Evolutionary conservation across 2,888 invertebrate species (phyloP).

Genomic region (Meteorus colon): DNA sequence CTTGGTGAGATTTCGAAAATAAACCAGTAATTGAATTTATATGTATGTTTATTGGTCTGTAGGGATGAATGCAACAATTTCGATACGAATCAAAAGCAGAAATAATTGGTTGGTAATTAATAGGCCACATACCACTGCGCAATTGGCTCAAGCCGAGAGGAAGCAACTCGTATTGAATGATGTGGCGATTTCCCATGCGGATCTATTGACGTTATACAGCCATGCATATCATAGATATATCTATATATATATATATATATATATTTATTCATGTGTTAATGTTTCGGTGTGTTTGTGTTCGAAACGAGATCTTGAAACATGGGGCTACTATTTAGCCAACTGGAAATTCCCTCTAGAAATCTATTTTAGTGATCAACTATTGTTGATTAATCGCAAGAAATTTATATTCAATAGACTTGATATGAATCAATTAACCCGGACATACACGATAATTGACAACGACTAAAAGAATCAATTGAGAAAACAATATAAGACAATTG

Average conservation of each 20-base stretch:
- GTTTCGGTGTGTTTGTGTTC: not conserved
- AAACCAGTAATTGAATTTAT: too few species aligned
- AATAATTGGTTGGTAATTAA: constrained; percentile 15
- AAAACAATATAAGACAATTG: too few species aligned
- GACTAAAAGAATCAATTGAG: too few species aligned
- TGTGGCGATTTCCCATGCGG: constrained; percentile 5
- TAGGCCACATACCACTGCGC: not conserved
- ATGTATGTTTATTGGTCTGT: not conserved
- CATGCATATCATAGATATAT: not conserved
- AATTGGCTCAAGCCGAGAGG: not conserved
- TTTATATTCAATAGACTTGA: not conserved
- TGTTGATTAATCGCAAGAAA: not conserved
- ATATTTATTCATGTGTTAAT: too few species aligned
- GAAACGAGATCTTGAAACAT: not conserved
- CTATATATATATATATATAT: constrained; percentile 12
- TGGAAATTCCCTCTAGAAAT: constrained; percentile 1
- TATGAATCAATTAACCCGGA: too few species aligned
- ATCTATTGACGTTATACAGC: not conserved
- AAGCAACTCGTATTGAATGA: constrained; percentile 6
- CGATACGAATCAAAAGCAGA: not conserved
- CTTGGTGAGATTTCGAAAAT: too few species aligned
- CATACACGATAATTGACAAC: too few species aligned
- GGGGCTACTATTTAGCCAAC: not conserved
- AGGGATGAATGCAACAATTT: not conserved
- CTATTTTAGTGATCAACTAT: not conserved